Evolutionary conservation across 2,888 invertebrate genomes (phyloP), one percentile per base, ranked within the genome.

Genomic region (Flexamia atlantica): DNA sequence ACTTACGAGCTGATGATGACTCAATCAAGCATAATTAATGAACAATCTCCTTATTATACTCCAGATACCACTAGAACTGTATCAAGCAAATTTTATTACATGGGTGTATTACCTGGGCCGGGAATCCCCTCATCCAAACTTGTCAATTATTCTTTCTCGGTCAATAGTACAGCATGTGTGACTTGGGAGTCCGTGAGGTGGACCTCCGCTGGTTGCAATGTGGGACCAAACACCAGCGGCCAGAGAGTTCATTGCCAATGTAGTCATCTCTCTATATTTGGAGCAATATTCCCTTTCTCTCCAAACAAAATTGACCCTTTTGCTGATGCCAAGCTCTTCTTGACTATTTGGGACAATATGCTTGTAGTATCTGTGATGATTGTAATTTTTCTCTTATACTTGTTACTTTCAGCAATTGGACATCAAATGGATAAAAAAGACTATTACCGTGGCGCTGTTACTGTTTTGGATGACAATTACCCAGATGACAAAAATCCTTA

Each of bases 381-480:
- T 0, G 23, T 68, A 3, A 28, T 87, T 25, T 84, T 87, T 12
- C 12, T 84, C 0, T 12, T 87, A 9, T 88, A 85, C 83, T 12
- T 87, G 3, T 5, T 84, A 17, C n/a, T 88, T 12, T 68, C 87
- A 10, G 57, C 85, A 28, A 86, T 86, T 84, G 86, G 86, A 28
- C 17, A 64, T 5, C 50, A 81, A 42, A 84, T 83, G 70, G 87
- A 87, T 20, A 80, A 76, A 42, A 82, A 81, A 25, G 87, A 87
- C 17, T n/a, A 36, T 36, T 70, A 23, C 57, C 84, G 86, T 53
- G 82, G 32, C 42, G 79, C 64, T 32, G 68, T 87, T 10, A 84
- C 82, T 0, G 57, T 87, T n/a, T 85, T 88, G 9, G 83, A 85
- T 14, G 88, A 88, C 81, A 88, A 88, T 72, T 82, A 81, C 64